These are phyloP conservation scores for Ichneumoninae sp. DNA, from an alignment of 2,888 invertebrate species.

Conservation along the genomic window DNA sequence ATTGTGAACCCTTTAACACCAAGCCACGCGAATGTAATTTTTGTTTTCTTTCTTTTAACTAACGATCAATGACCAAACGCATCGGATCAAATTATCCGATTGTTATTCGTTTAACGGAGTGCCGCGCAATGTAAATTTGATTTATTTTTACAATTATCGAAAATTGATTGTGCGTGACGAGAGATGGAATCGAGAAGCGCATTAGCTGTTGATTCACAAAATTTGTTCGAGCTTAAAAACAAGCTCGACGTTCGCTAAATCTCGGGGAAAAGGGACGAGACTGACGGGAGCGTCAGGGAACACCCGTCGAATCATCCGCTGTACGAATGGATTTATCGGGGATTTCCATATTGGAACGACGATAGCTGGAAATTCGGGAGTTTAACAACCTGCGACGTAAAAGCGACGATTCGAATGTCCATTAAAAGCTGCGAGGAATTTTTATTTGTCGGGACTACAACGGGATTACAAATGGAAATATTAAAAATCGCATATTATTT, in stretches of 20 bases:
- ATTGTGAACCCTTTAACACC: neutral
- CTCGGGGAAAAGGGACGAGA: neutral
- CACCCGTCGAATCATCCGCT: neutral
- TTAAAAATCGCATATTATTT: slow-evolving; percentile 38
- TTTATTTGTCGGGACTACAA: neutral
- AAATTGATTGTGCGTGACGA: neutral
- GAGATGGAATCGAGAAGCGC: too few species aligned
- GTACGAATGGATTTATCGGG: neutral
- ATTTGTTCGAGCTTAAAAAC: slow-evolving; percentile 4
- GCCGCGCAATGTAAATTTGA: neutral
- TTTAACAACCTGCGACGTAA: neutral
- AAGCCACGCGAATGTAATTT: too few species aligned
- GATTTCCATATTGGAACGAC: slow-evolving; percentile 7
- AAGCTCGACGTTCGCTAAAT: neutral
- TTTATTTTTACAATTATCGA: neutral
- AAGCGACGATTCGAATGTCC: slow-evolving; percentile 39
- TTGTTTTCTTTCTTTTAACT: too few species aligned
- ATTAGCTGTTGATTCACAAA: neutral
- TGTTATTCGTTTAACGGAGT: neutral
- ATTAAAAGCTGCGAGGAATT: slow-evolving; percentile 36
- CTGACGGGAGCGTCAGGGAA: neutral
- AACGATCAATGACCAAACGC: too few species aligned
- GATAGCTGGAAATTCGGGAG: neutral
- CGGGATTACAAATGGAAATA: slow-evolving; percentile 34
- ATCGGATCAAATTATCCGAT: too few species aligned